Evolutionary conservation across 92 coral and sea anemone genomes (phyloP).

Genomic region (Umimayanthus chanpuru): DNA sequence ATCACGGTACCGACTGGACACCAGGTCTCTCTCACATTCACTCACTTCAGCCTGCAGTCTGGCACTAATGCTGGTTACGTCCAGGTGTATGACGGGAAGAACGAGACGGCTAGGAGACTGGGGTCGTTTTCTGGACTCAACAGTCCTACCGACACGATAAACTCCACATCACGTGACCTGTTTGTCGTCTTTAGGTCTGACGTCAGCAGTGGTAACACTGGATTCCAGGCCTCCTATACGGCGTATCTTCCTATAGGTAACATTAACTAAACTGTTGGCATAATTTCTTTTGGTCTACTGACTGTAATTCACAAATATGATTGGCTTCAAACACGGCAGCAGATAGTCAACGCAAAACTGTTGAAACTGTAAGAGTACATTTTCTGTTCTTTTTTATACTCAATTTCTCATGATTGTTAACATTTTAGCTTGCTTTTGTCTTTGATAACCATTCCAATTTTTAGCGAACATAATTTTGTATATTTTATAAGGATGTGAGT

Average conservation of each 20-base stretch:
- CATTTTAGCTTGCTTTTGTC: too few species aligned
- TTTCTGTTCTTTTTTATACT: too few species aligned
- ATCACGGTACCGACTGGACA: too few species aligned
- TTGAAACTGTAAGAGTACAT: too few species aligned
- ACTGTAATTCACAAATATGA: neutral
- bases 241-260: conserved; percentile 7
- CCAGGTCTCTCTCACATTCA: too few species aligned
- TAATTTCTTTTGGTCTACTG: neutral
- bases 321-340: too few species aligned
- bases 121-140: conserved; percentile 53
- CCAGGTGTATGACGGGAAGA: conserved; percentile 53
- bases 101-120: conserved; percentile 39
- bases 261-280: neutral
- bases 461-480: too few species aligned
- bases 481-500: too few species aligned
- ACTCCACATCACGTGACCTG: conserved; percentile 45
- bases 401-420: too few species aligned
- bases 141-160: conserved; percentile 37
- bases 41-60: neutral
- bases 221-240: conserved; percentile 38
- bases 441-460: too few species aligned
- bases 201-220: conserved; percentile 13
- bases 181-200: conserved; percentile 56
- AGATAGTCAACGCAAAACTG: too few species aligned
- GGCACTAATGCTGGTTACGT: conserved; percentile 23